Evolutionary conservation across 2,888 invertebrate species (phyloP).

Genomic region (Melipona bicolor): DNA sequence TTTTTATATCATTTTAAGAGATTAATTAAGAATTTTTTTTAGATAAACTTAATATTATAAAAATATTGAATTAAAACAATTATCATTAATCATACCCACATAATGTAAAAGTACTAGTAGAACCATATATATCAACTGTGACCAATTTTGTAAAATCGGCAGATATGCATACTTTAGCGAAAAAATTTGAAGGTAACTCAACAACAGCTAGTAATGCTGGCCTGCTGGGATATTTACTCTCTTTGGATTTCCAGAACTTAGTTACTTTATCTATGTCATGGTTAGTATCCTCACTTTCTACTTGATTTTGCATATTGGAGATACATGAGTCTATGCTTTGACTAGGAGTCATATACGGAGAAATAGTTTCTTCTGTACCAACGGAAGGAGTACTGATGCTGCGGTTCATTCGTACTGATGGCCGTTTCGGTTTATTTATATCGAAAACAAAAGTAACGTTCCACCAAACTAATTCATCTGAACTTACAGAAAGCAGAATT

Average conservation of each 20-base stretch:
- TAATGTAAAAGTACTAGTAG: constrained; percentile 75
- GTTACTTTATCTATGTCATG: constrained; percentile 25
- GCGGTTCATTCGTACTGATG: constrained; percentile 71
- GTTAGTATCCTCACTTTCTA: constrained; percentile 10
- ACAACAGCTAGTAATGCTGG: constrained; percentile 76
- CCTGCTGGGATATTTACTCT: constrained; percentile 69
- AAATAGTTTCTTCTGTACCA: constrained; percentile 59
- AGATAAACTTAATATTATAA: constrained; percentile 14
- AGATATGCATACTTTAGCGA: constrained; percentile 78
- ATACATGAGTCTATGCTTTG: constrained; percentile 60
- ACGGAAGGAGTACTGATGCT: constrained; percentile 69
- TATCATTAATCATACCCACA: constrained; percentile 59
- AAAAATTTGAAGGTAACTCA: constrained; percentile 75
- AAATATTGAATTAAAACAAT: constrained; percentile 3
- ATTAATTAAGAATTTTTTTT: not conserved
- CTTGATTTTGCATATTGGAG: constrained; percentile 17
- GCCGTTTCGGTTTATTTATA: constrained; percentile 62
- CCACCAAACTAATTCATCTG: constrained; percentile 81
- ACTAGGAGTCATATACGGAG: constrained; percentile 60
- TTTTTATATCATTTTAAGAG: not conserved
- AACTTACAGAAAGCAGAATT: constrained; percentile 77
- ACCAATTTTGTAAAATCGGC: constrained; percentile 80
- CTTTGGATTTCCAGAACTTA: constrained; percentile 76
- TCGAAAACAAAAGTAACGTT: constrained; percentile 71
- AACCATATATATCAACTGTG: constrained; percentile 80